A percentile compares a stretch with the other conserved stretches of the same genome.
Evolutionary conservation across 2,888 invertebrate species (phyloP).

Genomic region (Drosophila affinis): DNA sequence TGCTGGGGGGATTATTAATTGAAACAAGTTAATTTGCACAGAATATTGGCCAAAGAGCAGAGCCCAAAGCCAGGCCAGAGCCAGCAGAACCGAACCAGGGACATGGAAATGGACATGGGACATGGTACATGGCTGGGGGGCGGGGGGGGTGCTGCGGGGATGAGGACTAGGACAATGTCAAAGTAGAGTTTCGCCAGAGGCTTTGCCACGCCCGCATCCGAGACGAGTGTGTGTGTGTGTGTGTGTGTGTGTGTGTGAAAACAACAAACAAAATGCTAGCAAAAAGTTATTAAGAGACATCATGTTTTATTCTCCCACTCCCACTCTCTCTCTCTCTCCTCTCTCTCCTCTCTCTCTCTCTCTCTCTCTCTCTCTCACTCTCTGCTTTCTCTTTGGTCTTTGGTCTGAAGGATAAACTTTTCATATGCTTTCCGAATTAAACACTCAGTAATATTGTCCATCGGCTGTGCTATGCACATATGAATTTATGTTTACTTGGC

Average conservation of each 20-base stretch:
- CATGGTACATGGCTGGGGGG: neutral
- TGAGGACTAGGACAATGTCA: conserved; percentile 52
- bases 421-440: conserved; percentile 73
- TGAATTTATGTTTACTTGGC: conserved; percentile 55
- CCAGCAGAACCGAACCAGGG: conserved; percentile 31
- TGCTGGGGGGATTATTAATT: conserved; percentile 83
- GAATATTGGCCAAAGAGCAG: conserved; percentile 63
- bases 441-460: conserved; percentile 56
- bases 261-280: conserved; percentile 71
- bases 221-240: conserved; percentile 1
- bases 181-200: conserved; percentile 65
- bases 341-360: too few relatives aligned
- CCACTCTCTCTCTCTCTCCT: conserved; percentile 1
- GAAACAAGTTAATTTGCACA: conserved; percentile 83
- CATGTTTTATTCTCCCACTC: conserved; percentile 29
- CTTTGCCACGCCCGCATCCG: conserved; percentile 50
- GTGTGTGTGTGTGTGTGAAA: conserved; percentile 33
- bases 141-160: neutral
- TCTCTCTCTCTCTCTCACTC: neutral
- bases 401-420: conserved; percentile 68
- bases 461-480: conserved; percentile 17
- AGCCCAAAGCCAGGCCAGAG: neutral
- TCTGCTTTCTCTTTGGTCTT: too few relatives aligned
- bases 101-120: neutral
- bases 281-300: conserved; percentile 78